phyloP scores from a whole-genome alignment of 2,113 vertebrate genomes.

The Hippocampus zosterae region DNA sequence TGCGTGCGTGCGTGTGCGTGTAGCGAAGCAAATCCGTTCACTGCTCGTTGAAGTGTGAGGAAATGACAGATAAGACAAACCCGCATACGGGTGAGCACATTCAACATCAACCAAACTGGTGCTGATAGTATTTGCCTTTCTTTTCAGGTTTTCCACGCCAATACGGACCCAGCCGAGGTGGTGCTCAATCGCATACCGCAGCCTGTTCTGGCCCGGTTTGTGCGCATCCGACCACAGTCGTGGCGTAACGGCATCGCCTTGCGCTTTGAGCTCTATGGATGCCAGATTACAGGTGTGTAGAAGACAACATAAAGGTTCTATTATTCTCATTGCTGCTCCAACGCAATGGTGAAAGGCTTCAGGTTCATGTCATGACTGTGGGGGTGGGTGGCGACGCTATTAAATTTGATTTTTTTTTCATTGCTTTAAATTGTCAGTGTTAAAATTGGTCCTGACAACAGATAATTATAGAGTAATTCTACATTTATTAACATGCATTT shows the following conservation, averaged over 20 bases:
- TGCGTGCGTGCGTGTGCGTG: constrained; percentile 32
- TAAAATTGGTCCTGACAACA: too few species aligned
- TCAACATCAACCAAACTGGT: background rate
- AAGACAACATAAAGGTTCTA: background rate
- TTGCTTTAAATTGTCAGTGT: too few species aligned
- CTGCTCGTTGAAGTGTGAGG: constrained; percentile 17
- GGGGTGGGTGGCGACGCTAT: too few species aligned
- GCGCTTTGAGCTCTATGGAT: constrained; percentile 91
- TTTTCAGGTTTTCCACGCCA: constrained; percentile 86
- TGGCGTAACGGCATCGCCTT: constrained; percentile 94
- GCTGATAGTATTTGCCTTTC: background rate
- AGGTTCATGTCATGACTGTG: background rate
- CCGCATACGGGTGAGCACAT: constrained; percentile 1
- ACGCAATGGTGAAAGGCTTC: background rate
- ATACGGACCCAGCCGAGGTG: constrained; percentile 86
- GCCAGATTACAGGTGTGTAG: constrained; percentile 86
- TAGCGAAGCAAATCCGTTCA: constrained; percentile 24
- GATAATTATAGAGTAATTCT: too few species aligned
- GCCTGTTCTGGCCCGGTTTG: constrained; percentile 86
- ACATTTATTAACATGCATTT: too few species aligned
- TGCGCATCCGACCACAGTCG: constrained; percentile 88
- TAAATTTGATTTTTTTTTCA: too few species aligned
- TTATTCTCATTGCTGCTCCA: background rate
- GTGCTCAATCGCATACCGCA: constrained; percentile 89
- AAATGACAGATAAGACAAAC: constrained; percentile 11